Base-by-base conservation (phyloP, 2,888 invertebrate species). In the Pheosia tremula region DNA sequence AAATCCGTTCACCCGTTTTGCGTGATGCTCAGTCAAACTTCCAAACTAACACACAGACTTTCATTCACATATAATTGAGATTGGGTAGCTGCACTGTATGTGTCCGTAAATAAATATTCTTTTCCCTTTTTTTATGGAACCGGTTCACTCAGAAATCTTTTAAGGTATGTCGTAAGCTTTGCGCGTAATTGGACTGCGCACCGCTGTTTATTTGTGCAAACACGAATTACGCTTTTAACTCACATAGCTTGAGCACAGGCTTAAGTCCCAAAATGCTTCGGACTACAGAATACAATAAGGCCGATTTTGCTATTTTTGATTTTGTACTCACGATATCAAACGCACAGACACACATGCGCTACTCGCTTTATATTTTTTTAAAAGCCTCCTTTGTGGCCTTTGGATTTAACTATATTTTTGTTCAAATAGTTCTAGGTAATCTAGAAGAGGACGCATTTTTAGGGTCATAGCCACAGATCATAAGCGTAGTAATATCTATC, bases 141-240 rank as follows among this genome's bases (percentile, higher is more conserved):
- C 88, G 91, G 86, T 90, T 87, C 88, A 84, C 83, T 82, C 83
- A 83, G 93, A 93, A 93, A 93, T 84, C 90, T 93, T 72, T 86
- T 93, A 89, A 93, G 93, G 93, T 93, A 93, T 83, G 93, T 93
- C 87, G 80, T 82, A 81, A 78, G 91, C 90, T 92, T 91, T 82
- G 83, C 86, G 87, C 83, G 80, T 69, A 74, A 13, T 66, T 74
- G 75, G 79, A 83, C 78, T 74, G 65, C 76, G 79, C 86, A 86
- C 86, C 84, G 84, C 87, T 88, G 81, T 84, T 73, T 72, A 64
- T 79, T 83, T 83, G 78, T 74, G 81, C 83, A 84, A 83, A 86
- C 90, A 86, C 82, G 75, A 80, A 83, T 85, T 81, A 80, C 81
- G 90, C 91, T 91, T 91, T 66, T 83, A 77, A 75, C 67, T 81